Conservation (phyloP, 53 echinoderm and acorn worm species). For the Antedon mediterranea region DNA sequence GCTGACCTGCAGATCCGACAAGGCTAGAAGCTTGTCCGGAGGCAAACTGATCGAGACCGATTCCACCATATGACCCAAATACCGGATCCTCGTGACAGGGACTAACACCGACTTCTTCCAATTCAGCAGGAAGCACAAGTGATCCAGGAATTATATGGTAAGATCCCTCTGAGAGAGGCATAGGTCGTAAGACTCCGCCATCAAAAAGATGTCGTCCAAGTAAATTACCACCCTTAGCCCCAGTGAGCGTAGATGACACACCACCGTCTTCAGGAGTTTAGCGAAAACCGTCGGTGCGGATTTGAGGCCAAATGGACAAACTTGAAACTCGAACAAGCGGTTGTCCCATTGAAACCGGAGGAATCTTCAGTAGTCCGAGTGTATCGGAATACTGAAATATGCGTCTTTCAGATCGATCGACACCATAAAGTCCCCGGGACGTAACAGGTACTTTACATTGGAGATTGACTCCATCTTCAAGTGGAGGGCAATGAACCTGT, state of each 20-base stretch:
- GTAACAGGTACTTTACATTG: conserved; percentile 3
- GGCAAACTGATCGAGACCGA: not conserved
- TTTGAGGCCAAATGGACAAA: conserved; percentile 15
- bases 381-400: conserved; percentile 5
- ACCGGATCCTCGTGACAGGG: not conserved
- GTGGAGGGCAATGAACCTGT: conserved; percentile 16
- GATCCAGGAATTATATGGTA: not conserved
- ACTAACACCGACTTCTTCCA: conserved; percentile 22
- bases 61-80: not conserved
- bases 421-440: not conserved
- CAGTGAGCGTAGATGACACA: not conserved
- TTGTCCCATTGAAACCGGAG: conserved; percentile 19
- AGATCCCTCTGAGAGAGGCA: not conserved
- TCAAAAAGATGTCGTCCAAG: conserved; percentile 21
- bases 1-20: not conserved
- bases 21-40: not conserved
- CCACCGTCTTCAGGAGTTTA: conserved; percentile 23
- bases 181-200: not conserved
- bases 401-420: not conserved
- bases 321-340: conserved; percentile 12
- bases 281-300: conserved; percentile 25
- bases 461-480: conserved; percentile 37
- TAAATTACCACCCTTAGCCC: conserved; percentile 6
- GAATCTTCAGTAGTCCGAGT: conserved; percentile 5
- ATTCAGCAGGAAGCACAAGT: conserved; percentile 20